Conservation (phyloP, 1,140 invertebrate genomes). For the Palaemon carinicauda region DNA sequence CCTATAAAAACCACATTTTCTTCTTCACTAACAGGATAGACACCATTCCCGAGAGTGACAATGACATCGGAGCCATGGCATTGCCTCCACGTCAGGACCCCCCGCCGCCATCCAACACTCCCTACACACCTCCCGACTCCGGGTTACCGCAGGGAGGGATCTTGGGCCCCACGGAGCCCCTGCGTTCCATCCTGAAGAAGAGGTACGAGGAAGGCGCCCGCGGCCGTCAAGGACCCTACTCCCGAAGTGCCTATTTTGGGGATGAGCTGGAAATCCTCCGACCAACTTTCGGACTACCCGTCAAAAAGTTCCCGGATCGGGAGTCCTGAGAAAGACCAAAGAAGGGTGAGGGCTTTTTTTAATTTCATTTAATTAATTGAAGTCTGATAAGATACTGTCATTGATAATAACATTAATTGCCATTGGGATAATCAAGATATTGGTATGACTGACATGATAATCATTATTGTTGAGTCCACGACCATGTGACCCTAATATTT, state of each 20-base stretch:
- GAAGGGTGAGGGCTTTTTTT: neutral
- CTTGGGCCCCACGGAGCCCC: constrained; percentile 10
- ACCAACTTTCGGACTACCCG: constrained; percentile 15
- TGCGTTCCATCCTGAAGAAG: constrained; percentile 44
- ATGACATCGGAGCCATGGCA: neutral
- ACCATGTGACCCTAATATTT: too few species aligned
- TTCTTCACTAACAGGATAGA: neutral
- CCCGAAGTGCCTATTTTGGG: constrained; percentile 34
- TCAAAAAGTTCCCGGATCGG: constrained; percentile 9
- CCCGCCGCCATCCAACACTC: neutral
- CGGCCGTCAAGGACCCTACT: constrained; percentile 28
- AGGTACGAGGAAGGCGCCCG: constrained; percentile 30
- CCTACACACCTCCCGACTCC: neutral
- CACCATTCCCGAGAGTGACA: neutral
- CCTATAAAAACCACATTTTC: too few species aligned
- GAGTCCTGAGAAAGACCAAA: constrained; percentile 28
- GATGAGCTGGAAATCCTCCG: constrained; percentile 35
- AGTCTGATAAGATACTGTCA: too few species aligned
- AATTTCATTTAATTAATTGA: neutral
- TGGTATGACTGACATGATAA: too few species aligned
- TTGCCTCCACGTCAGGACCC: neutral
- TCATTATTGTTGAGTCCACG: too few species aligned
- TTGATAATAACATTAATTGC: too few species aligned
- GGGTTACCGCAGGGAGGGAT: neutral
- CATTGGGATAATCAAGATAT: too few species aligned